These are phyloP conservation scores for Leuciscus idus DNA, from an alignment of 2,113 vertebrate genomes.

Conservation along the genomic window DNA sequence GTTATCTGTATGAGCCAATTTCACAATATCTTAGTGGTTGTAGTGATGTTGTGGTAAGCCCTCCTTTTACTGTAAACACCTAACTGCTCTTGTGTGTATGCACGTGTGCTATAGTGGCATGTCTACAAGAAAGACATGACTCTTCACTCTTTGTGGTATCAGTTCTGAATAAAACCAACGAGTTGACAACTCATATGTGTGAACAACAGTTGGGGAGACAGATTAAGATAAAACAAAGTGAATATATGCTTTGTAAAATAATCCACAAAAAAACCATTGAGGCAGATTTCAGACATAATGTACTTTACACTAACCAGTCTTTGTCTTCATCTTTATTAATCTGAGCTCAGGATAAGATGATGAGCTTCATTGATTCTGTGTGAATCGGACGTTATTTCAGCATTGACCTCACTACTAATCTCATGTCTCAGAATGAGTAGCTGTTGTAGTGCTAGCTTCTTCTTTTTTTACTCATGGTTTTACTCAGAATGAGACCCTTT, in stretches of 20 bases:
- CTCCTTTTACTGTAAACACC: slow-evolving; percentile 30
- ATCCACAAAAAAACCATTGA: not conserved
- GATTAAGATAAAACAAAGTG: not conserved
- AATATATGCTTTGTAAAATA: not conserved
- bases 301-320: not conserved
- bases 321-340: not conserved
- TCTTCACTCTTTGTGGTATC: not conserved
- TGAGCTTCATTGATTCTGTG: not conserved
- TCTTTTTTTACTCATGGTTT: not conserved
- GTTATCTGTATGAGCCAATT: not conserved
- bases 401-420: slow-evolving; percentile 14
- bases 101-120: slow-evolving; percentile 15
- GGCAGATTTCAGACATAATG: not conserved
- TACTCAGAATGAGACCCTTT: slow-evolving; percentile 34
- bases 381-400: not conserved
- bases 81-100: not conserved
- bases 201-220: not conserved
- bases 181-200: slow-evolving; percentile 2
- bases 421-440: slow-evolving; percentile 17
- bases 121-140: slow-evolving; percentile 10
- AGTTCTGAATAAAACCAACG: slow-evolving; percentile 1
- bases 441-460: not conserved
- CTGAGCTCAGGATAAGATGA: not conserved
- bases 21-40: not conserved
- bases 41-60: not conserved